Evolutionary conservation across 2,797 vertebrate genomes (phyloP).

Genomic region (Danio albolineatus): DNA sequence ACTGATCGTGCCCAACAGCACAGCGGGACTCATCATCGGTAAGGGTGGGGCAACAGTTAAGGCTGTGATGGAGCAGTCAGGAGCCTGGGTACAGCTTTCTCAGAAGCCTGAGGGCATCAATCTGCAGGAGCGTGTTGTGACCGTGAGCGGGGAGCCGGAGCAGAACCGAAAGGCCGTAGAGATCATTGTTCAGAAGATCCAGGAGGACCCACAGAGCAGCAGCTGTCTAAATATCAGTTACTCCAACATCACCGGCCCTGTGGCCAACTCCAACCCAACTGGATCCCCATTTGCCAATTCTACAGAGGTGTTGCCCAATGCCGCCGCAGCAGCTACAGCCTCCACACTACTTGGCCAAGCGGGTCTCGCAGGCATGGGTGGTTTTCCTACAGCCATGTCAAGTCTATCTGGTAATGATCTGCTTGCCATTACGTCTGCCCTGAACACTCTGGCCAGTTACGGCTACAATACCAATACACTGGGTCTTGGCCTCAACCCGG

Average conservation of each 20-base stretch:
- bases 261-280: conserved; percentile 96
- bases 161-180: conserved; percentile 94
- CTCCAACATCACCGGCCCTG: conserved; percentile 92
- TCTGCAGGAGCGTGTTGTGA: conserved; percentile 94
- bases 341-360: conserved; percentile 89
- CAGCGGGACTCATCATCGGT: conserved; percentile 93
- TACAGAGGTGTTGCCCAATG: conserved; percentile 87
- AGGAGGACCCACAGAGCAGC: conserved; percentile 95
- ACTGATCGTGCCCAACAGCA: conserved; percentile 95
- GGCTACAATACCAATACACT: conserved; percentile 95
- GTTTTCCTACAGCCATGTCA: conserved; percentile 87
- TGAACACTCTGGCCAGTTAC: conserved; percentile 95
- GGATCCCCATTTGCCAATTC: conserved; percentile 94
- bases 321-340: conserved; percentile 84
- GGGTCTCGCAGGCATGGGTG: conserved; percentile 86
- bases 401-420: conserved; percentile 93
- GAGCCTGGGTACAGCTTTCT: conserved; percentile 95
- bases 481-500: conserved; percentile 91
- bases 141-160: conserved; percentile 91
- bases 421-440: conserved; percentile 93
- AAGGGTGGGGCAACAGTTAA: conserved; percentile 94
- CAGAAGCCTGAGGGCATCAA: conserved; percentile 97
- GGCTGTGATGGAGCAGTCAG: conserved; percentile 95
- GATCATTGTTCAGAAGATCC: conserved; percentile 95
- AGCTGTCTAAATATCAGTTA: conserved; percentile 97